A percentile compares a stretch with the other conserved stretches of the same genome.
Conservation (phyloP, 2,888 invertebrate species). For the Lissonota sp. region DNA sequence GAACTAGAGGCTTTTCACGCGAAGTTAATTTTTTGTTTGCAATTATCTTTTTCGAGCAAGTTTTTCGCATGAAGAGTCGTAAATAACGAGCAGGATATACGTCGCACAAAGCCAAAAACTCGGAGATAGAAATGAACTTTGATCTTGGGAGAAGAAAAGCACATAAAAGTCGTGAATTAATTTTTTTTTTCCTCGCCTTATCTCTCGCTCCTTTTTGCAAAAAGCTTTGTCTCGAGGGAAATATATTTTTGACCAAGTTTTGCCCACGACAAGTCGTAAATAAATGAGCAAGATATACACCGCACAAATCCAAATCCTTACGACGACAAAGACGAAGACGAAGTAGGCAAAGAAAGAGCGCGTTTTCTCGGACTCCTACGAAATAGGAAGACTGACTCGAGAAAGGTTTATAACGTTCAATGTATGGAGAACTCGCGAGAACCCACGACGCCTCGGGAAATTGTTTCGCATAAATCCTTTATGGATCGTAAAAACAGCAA, state of each 20-base stretch:
- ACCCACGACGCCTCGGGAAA: slow-evolving; percentile 66
- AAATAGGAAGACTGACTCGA: background rate
- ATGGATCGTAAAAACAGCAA: slow-evolving; percentile 74
- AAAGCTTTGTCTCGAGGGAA: background rate
- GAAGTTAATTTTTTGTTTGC: no score
- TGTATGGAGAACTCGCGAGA: slow-evolving; percentile 17
- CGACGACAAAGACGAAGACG: slow-evolving; percentile 27
- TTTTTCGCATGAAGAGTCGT: no score
- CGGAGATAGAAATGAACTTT: no score
- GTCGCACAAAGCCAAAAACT: no score
- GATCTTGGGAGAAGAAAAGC: no score
- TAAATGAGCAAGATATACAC: slow-evolving; percentile 42
- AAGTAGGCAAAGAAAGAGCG: background rate
- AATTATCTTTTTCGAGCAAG: no score
- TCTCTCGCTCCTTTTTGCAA: background rate
- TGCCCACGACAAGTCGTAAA: slow-evolving; percentile 62
- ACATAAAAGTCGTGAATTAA: no score
- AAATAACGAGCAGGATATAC: no score
- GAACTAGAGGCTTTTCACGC: no score
- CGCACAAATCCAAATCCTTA: slow-evolving; percentile 6
- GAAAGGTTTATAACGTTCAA: slow-evolving; percentile 14
- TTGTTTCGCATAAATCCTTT: slow-evolving; percentile 78
- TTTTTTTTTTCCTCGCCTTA: background rate
- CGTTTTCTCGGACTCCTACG: slow-evolving; percentile 14
- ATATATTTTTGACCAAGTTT: background rate